These are phyloP conservation scores for Chiloscyllium plagiosum DNA, from an alignment of 2,113 vertebrate genomes.

Conservation along the genomic window DNA sequence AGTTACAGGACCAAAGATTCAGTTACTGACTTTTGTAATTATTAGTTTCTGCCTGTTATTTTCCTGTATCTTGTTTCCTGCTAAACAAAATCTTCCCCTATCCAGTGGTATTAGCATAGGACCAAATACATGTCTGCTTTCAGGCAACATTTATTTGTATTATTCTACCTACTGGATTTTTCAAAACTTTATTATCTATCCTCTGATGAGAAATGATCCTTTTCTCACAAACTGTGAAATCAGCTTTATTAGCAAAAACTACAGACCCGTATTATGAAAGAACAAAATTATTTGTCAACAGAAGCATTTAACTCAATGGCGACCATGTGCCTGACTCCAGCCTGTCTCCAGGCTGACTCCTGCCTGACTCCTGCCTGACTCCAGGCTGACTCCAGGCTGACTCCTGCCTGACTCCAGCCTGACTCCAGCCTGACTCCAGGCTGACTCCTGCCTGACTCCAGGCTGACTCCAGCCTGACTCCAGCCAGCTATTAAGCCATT, in stretches of 20 bases:
- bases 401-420: too few species aligned
- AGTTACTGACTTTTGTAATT: background rate
- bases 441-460: too few species aligned
- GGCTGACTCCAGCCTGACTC: too few species aligned
- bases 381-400: too few species aligned
- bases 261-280: background rate
- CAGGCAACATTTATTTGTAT: background rate
- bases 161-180: background rate
- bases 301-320: background rate
- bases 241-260: background rate
- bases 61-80: background rate
- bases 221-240: background rate
- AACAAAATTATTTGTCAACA: background rate
- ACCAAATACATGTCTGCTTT: background rate
- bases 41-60: background rate
- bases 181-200: too few species aligned
- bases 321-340: background rate
- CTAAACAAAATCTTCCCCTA: background rate
- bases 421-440: too few species aligned
- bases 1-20: background rate
- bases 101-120: background rate
- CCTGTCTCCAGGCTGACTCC: too few species aligned
- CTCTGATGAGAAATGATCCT: background rate
- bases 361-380: too few species aligned
- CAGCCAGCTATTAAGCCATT: background rate